phyloP scores from a whole-genome alignment of 1,140 invertebrate genomes.

The Vanessa tameamea region DNA sequence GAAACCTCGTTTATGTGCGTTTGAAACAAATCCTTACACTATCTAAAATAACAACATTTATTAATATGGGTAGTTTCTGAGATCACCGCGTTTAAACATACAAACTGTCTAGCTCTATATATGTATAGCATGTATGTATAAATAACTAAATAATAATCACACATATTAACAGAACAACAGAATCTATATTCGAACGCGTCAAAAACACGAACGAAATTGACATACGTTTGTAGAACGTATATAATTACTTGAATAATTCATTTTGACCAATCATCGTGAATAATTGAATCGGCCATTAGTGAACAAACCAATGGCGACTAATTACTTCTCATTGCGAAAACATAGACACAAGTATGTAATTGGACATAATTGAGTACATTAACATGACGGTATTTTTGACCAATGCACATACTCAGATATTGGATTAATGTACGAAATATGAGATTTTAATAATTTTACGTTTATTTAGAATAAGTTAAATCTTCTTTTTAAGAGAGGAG shows the following conservation, averaged over 20 bases:
- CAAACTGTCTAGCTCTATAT: too few species aligned
- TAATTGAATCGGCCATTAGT: conserved; percentile 43
- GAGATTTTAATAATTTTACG: neutral
- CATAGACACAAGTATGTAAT: conserved; percentile 13
- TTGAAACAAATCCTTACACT: too few species aligned
- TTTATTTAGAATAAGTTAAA: neutral
- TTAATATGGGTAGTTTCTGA: too few species aligned
- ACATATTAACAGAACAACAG: neutral
- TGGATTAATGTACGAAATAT: neutral
- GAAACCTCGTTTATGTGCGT: too few species aligned
- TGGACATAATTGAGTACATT: conserved; percentile 27
- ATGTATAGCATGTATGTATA: too few species aligned
- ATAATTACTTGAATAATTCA: conserved; percentile 29
- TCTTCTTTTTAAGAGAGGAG: too few species aligned
- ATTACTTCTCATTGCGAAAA: conserved; percentile 21
- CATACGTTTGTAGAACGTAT: conserved; percentile 23
- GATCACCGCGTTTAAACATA: too few species aligned
- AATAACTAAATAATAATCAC: neutral
- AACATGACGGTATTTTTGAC: conserved; percentile 3
- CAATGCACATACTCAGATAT: neutral
- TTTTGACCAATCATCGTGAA: conserved; percentile 34
- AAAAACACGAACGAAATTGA: conserved; percentile 5
- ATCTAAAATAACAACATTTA: too few species aligned
- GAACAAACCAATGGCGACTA: conserved; percentile 31
- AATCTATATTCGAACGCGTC: neutral